These are phyloP conservation scores for Ctenicera cuprea DNA, from an alignment of 2,888 invertebrate species.

Conservation along the genomic window DNA sequence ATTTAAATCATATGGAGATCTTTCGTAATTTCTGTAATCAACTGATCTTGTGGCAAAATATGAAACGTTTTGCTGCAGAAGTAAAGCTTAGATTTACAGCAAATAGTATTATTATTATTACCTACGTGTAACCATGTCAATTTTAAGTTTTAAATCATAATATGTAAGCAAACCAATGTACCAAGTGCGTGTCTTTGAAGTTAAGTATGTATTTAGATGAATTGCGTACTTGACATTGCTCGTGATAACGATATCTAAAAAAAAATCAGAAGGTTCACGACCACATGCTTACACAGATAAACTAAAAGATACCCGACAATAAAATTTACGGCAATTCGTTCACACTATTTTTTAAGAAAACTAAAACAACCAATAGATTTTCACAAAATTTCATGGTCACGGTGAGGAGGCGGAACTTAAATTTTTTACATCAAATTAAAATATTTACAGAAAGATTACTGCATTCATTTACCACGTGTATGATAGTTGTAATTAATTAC, in stretches of 20 bases:
- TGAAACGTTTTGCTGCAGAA: too few species aligned
- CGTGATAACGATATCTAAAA: slow-evolving; percentile 46
- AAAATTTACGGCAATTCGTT: slow-evolving; percentile 15
- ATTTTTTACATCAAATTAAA: not conserved
- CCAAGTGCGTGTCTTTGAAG: not conserved
- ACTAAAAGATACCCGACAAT: not conserved
- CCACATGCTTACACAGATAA: slow-evolving; percentile 23
- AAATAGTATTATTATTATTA: too few species aligned
- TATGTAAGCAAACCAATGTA: too few species aligned
- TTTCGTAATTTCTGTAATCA: too few species aligned
- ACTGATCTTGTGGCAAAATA: too few species aligned
- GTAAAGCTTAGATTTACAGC: too few species aligned
- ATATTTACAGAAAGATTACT: not conserved
- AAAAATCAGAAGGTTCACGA: slow-evolving; percentile 48
- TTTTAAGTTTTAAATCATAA: too few species aligned
- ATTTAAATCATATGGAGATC: too few species aligned
- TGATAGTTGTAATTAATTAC: too few species aligned
- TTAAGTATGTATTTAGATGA: slow-evolving; percentile 7
- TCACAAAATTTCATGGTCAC: not conserved
- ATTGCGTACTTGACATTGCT: slow-evolving; percentile 47
- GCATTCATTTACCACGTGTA: not conserved
- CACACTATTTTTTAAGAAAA: not conserved
- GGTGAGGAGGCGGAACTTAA: not conserved
- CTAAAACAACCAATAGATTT: not conserved
- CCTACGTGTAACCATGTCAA: too few species aligned